Evolutionary conservation across 2,797 vertebrate genomes (phyloP), one percentile per base, ranked within the genome.

Genomic region (Pseudochaenichthys georgianus): DNA sequence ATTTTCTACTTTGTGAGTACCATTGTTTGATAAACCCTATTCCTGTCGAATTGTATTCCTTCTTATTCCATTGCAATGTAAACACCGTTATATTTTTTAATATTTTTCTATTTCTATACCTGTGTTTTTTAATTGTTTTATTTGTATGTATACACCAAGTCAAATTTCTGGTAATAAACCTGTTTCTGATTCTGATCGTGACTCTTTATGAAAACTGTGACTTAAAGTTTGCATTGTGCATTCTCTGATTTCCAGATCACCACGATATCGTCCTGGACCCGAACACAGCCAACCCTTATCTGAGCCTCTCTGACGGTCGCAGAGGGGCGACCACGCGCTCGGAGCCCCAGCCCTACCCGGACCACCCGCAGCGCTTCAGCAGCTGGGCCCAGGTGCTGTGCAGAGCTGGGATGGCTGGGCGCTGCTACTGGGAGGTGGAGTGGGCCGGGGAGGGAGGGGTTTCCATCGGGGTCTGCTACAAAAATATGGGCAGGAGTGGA

Each of bases 361-460:
- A 93, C 9, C 91, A 94, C 78, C 90, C 83, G 0, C 89, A 94
- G 4, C 90, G 94, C 76, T 95, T 96, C 87, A 81, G 75, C 81
- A 85, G 74, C 76, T 96, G 95, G 94, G 92, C 94, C 17, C 94
- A 95, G 88, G 94, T 95, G 16, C 87, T 95, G 78, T 92, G 94
- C 63, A 60, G 78, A 11, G 89, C 93, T 0, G 93, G 91, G 3
- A 83, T 93, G 82, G 90, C 92, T 0, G 91, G 92, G 1, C 91
- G 91, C 69, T 89, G 91, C 76, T 95, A 95, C 88, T 95, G 95
- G 95, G 95, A 96, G 85, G 94, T 93, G 0, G 94, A 95, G 70
- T 95, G 95, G 94, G 55, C 72, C 0, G 94, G 94, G 1, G 78
- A 46, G 0, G 84, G 89, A 5, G 92, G 92, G 0, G 92, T 93